Conservation (phyloP, 2,888 invertebrate species). For the Vanessa cardui region DNA sequence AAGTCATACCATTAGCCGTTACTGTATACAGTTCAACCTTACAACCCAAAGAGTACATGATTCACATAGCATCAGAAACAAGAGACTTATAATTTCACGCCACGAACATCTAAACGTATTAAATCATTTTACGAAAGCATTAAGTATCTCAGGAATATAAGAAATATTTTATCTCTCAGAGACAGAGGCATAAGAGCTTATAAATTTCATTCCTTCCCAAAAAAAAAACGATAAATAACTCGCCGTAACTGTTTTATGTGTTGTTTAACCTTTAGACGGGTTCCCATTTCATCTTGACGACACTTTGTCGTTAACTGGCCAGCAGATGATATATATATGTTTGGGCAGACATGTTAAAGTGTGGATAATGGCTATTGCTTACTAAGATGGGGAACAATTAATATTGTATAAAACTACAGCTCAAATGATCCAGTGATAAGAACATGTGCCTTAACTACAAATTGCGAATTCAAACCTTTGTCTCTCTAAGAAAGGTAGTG, state of each 20-base stretch:
- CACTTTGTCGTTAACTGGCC: not conserved
- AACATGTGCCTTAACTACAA: too few species aligned
- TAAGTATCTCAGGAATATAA: slow-evolving; percentile 4
- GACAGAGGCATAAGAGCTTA: slow-evolving; percentile 16
- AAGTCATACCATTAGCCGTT: too few species aligned
- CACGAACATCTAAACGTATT: not conserved
- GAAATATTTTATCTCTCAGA: slow-evolving; percentile 1
- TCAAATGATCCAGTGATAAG: too few species aligned
- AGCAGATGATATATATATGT: not conserved
- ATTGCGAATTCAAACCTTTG: too few species aligned
- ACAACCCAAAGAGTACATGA: too few species aligned
- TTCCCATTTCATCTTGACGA: slow-evolving; percentile 1
- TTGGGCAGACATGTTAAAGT: too few species aligned
- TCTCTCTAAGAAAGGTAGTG: too few species aligned
- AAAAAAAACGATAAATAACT: slow-evolving; percentile 25
- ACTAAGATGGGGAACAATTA: too few species aligned
- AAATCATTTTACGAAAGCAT: slow-evolving; percentile 13
- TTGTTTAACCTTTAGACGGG: slow-evolving; percentile 16
- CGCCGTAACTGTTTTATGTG: slow-evolving; percentile 25
- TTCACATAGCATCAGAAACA: too few species aligned
- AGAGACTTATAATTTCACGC: not conserved
- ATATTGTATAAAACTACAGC: too few species aligned
- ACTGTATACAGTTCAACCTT: too few species aligned
- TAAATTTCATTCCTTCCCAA: slow-evolving; percentile 17
- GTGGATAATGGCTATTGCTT: too few species aligned